Evolutionary conservation across 2,113 vertebrate species (phyloP).

Genomic region (Neodon shergylaensis): DNA sequence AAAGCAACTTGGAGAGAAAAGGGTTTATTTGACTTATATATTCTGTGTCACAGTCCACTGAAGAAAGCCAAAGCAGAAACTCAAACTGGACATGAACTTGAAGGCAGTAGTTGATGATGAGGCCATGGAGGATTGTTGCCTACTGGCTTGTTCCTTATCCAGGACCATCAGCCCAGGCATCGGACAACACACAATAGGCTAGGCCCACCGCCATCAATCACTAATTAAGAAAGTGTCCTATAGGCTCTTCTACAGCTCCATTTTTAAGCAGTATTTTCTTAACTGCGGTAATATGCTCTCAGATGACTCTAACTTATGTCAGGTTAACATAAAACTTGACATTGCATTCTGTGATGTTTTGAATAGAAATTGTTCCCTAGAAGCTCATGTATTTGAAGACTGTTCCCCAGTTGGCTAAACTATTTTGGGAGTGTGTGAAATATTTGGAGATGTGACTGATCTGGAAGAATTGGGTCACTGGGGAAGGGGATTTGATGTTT

Average conservation of each 20-base stretch:
- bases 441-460: background rate
- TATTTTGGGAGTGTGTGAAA: background rate
- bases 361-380: background rate
- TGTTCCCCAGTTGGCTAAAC: background rate
- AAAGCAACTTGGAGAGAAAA: no score
- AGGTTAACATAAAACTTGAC: background rate
- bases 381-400: background rate
- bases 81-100: background rate
- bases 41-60: background rate
- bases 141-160: background rate
- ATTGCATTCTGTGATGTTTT: background rate
- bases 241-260: background rate
- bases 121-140: background rate
- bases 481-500: background rate
- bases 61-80: background rate
- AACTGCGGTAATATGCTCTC: background rate
- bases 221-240: background rate
- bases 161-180: background rate
- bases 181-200: background rate
- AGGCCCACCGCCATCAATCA: background rate
- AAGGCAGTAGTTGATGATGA: background rate
- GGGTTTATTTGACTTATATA: background rate
- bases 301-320: background rate
- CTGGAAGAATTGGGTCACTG: background rate
- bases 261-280: background rate